These are phyloP conservation scores for Alcis repandata DNA, from an alignment of 2,888 invertebrate genomes.

Conservation along the genomic window DNA sequence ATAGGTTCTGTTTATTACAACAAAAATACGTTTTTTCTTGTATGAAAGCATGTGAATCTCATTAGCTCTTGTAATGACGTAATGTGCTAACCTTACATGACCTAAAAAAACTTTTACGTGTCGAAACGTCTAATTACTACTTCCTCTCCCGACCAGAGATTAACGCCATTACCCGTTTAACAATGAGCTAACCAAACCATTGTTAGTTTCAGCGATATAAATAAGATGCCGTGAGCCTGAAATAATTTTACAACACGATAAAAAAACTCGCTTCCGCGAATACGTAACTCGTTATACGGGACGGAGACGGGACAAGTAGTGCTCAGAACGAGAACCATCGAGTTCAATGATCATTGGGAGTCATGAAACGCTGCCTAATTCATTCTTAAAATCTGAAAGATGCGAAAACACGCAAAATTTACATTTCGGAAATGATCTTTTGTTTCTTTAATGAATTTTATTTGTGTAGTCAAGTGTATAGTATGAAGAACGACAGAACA, in stretches of 20 bases:
- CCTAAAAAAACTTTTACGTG: too few species aligned
- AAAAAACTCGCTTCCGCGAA: slow-evolving; percentile 42
- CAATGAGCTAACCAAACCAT: slow-evolving; percentile 35
- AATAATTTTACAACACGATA: slow-evolving; percentile 46
- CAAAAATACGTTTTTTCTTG: too few species aligned
- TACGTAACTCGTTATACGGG: slow-evolving; percentile 41
- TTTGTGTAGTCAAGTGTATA: not conserved
- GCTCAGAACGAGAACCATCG: slow-evolving; percentile 38
- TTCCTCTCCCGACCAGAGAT: not conserved
- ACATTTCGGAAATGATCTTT: slow-evolving; percentile 3
- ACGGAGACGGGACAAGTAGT: slow-evolving; percentile 44
- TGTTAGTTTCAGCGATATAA: slow-evolving; percentile 44
- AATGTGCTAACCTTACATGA: too few species aligned
- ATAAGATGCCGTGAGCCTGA: slow-evolving; percentile 42
- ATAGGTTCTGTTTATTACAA: too few species aligned
- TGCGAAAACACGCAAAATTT: not conserved
- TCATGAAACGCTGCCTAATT: slow-evolving; percentile 38
- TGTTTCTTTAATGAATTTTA: slow-evolving; percentile 24
- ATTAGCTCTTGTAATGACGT: too few species aligned
- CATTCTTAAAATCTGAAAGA: slow-evolving; percentile 21
- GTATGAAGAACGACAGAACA: not conserved
- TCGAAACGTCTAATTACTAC: not conserved
- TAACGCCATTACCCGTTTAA: slow-evolving; percentile 8
- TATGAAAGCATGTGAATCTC: too few species aligned
- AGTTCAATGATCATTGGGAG: slow-evolving; percentile 41